These are phyloP conservation scores for Torymus texanus DNA, from an alignment of 2,888 invertebrate genomes.

Conservation along the genomic window DNA sequence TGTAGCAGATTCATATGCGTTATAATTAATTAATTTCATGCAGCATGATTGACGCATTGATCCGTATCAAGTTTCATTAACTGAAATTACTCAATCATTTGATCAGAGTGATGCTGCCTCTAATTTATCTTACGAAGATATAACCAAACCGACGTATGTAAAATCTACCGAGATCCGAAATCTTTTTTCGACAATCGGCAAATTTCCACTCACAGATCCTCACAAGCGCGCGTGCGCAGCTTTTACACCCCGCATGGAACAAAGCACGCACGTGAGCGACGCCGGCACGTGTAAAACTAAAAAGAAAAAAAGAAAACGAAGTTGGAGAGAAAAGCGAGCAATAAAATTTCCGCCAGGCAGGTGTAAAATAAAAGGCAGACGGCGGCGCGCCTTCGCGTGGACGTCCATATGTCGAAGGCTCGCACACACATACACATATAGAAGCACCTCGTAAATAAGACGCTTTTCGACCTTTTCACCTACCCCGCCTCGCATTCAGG, in stretches of 20 bases:
- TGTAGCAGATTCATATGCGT: neutral
- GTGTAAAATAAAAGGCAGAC: conserved; percentile 27
- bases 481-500: neutral
- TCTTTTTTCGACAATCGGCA: neutral
- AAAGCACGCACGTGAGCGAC: neutral
- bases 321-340: neutral
- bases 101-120: no score
- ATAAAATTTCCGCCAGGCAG: conserved; percentile 23
- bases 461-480: conserved; percentile 1
- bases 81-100: no score
- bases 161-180: no score
- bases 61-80: no score
- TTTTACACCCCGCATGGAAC: neutral
- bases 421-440: neutral
- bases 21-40: conserved; percentile 5
- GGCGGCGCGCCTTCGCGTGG: neutral
- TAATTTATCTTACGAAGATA: no score
- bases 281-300: neutral
- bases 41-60: neutral
- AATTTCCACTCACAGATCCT: no score
- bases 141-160: no score
- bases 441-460: conserved; percentile 49
- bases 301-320: conserved; percentile 4
- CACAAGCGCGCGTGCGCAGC: no score
- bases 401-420: neutral